Evolutionary conservation across 23 tunicate genomes (phyloP).

Genomic region (Clavelina lepadiformis): DNA sequence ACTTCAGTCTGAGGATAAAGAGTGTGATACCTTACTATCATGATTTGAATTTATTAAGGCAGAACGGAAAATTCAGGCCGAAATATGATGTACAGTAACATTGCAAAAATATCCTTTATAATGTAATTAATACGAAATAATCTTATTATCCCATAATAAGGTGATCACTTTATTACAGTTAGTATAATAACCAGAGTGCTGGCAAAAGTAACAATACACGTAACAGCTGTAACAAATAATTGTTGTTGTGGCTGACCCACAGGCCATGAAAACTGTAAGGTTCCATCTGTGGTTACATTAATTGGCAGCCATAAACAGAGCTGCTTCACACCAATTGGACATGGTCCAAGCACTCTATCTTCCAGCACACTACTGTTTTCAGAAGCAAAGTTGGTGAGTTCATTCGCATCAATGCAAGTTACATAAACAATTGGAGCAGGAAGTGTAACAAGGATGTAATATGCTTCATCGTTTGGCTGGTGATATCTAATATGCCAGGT

Average conservation of each 20-base stretch:
- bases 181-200: no score
- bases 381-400: background rate
- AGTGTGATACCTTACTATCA: no score
- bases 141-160: no score
- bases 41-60: no score
- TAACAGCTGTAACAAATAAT: background rate
- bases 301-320: background rate
- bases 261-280: background rate
- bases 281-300: background rate
- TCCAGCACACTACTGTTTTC: background rate
- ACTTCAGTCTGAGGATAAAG: no score
- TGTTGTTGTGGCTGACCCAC: background rate
- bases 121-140: no score
- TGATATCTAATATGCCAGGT: conserved; percentile 16
- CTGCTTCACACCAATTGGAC: background rate
- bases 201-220: no score
- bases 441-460: background rate
- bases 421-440: background rate
- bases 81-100: no score
- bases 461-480: conserved; percentile 1
- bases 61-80: no score
- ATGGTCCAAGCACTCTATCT: background rate
- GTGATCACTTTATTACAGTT: no score
- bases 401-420: background rate
- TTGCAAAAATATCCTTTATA: no score